Percentiles rank a stretch among this genome's conserved stretches.
phyloP scores from a whole-genome alignment of 2,888 invertebrate genomes.

The Dolomedes plantarius region DNA sequence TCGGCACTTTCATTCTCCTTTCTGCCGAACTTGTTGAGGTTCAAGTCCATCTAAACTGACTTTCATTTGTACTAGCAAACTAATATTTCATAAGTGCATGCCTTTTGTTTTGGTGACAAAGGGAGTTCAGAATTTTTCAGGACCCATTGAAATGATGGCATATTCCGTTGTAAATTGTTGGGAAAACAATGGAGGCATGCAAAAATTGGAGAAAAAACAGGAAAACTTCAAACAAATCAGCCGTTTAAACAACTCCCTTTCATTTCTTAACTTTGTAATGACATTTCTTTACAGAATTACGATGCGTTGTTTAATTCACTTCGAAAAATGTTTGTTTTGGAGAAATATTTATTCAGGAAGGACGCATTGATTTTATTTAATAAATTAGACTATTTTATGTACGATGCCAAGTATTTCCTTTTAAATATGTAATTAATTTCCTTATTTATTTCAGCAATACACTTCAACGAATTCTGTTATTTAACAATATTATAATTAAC shows the following conservation, averaged over 20 bases:
- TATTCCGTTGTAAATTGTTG: constrained; percentile 15
- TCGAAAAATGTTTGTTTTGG: not conserved
- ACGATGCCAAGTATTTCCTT: too few relatives aligned
- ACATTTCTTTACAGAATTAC: not conserved
- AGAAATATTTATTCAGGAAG: not conserved
- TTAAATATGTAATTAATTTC: too few relatives aligned
- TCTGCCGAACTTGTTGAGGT: constrained; percentile 4
- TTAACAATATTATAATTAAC: too few relatives aligned
- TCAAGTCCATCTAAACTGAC: not conserved
- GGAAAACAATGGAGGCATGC: constrained; percentile 37
- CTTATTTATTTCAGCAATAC: too few relatives aligned
- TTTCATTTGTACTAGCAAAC: constrained; percentile 23
- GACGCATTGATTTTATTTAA: not conserved
- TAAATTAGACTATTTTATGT: too few relatives aligned
- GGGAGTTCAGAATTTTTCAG: constrained; percentile 18
- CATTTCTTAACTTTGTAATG: not conserved
- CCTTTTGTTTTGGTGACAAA: constrained; percentile 36
- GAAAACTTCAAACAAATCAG: constrained; percentile 1
- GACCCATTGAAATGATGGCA: constrained; percentile 1
- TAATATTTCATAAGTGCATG: constrained; percentile 37
- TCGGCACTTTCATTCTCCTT: not conserved
- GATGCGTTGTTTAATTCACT: not conserved
- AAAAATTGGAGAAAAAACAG: not conserved
- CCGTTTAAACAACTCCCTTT: constrained; percentile 2
- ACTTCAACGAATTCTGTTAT: too few relatives aligned